Percentiles rank a stretch among this genome's conserved stretches.
phyloP scores from a whole-genome alignment of 64 coral and sea anemone genomes.

The Dendrophyllia cribrosa region DNA sequence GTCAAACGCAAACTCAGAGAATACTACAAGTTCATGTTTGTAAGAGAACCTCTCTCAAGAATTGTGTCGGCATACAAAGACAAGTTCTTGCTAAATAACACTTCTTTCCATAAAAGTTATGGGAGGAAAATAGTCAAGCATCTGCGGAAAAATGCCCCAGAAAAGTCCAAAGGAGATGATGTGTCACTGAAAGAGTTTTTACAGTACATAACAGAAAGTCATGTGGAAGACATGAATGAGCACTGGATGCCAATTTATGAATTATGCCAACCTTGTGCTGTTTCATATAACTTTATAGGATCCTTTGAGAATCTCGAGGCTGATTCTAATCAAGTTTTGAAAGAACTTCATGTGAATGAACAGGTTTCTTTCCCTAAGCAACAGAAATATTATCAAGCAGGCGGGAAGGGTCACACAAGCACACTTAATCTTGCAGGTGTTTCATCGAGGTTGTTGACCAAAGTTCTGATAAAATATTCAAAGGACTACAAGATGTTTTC shows the following conservation, averaged over 20 bases:
- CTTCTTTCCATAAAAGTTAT: conserved; percentile 63
- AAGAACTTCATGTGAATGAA: conserved; percentile 49
- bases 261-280: conserved; percentile 79
- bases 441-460: conserved; percentile 35
- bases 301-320: conserved; percentile 74
- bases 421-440: conserved; percentile 15
- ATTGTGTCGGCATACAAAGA: conserved; percentile 86
- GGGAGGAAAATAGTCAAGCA: conserved; percentile 39
- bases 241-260: conserved; percentile 81
- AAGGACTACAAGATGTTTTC: conserved; percentile 72
- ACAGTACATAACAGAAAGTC: conserved; percentile 53
- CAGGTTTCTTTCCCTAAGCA: conserved; percentile 64
- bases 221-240: conserved; percentile 70
- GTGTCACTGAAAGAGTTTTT: conserved; percentile 71
- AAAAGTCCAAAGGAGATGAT: conserved; percentile 55
- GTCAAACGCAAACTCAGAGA: conserved; percentile 57
- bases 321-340: conserved; percentile 65
- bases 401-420: conserved; percentile 32
- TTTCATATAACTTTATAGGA: conserved; percentile 74
- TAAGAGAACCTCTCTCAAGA: conserved; percentile 81
- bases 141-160: conserved; percentile 9
- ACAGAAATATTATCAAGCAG: conserved; percentile 58
- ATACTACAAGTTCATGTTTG: conserved; percentile 96
- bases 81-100: conserved; percentile 72
- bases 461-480: conserved; percentile 48